A percentile compares a stretch with the other conserved stretches of the same genome.
Conservation (phyloP, 1,140 invertebrate species). For the Hypothenemus hampei region DNA sequence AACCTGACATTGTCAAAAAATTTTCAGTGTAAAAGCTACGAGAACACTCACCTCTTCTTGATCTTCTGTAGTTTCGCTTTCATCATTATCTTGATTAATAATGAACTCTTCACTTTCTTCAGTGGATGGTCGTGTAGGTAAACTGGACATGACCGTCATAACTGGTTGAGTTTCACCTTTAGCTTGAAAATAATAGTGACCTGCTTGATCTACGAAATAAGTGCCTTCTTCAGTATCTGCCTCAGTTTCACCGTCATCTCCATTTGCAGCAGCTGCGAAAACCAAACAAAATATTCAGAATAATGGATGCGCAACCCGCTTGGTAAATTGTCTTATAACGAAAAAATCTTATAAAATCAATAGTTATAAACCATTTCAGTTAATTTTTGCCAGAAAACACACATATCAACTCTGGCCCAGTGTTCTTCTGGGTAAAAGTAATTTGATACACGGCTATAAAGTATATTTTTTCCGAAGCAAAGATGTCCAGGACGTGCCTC, state of each 20-base stretch:
- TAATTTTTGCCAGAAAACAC: slow-evolving; percentile 23
- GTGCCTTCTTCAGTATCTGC: slow-evolving; percentile 57
- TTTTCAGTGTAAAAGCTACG: slow-evolving; percentile 5
- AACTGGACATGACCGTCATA: slow-evolving; percentile 52
- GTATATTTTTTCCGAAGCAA: slow-evolving; percentile 30
- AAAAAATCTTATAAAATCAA: neutral
- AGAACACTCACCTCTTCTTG: slow-evolving; percentile 27
- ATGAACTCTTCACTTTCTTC: slow-evolving; percentile 46
- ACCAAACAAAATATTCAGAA: neutral
- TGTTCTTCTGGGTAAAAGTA: slow-evolving; percentile 8
- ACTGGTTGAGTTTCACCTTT: slow-evolving; percentile 57
- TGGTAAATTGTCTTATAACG: slow-evolving; percentile 6
- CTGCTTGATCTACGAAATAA: slow-evolving; percentile 72
- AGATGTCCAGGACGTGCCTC: slow-evolving; percentile 16
- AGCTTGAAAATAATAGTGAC: slow-evolving; percentile 72
- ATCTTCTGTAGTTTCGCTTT: slow-evolving; percentile 42
- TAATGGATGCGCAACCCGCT: neutral
- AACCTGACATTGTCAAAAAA: neutral
- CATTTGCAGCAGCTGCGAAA: neutral
- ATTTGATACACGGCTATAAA: slow-evolving; percentile 7
- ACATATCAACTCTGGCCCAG: slow-evolving; percentile 24
- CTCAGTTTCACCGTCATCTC: slow-evolving; percentile 48
- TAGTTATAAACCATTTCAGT: slow-evolving; percentile 30
- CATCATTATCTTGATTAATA: slow-evolving; percentile 51
- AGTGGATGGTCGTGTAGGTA: slow-evolving; percentile 34